Conservation (phyloP, 1,140 invertebrate species). For the Hestina assimilis region DNA sequence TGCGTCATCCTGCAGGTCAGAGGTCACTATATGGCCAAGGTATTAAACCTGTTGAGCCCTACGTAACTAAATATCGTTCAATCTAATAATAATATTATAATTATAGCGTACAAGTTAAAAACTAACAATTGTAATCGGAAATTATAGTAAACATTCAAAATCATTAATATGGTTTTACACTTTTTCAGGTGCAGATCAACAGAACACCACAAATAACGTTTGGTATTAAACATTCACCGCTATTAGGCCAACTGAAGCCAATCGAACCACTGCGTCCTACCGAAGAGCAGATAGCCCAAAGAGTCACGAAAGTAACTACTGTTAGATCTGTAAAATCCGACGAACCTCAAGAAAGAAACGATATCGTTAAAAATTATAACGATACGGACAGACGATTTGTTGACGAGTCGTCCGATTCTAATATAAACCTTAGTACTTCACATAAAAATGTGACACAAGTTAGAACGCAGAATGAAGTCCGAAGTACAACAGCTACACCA, state of each 20-base stretch:
- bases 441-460: constrained; percentile 54
- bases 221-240: constrained; percentile 92
- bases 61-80: too few species aligned
- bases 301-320: constrained; percentile 17
- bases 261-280: constrained; percentile 34
- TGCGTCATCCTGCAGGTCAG: too few species aligned
- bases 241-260: constrained; percentile 81
- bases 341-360: neutral
- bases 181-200: constrained; percentile 57
- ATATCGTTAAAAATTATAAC: neutral
- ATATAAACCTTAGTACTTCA: constrained; percentile 35
- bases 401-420: constrained; percentile 25
- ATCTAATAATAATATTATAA: too few species aligned
- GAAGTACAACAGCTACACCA: constrained; percentile 58
- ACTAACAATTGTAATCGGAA: too few species aligned
- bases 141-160: too few species aligned
- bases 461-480: constrained; percentile 48
- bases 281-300: constrained; percentile 23
- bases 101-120: too few species aligned
- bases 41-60: too few species aligned
- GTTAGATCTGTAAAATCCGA: neutral
- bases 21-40: too few species aligned
- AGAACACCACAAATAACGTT: constrained; percentile 80
- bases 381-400: constrained; percentile 14
- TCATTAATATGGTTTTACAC: too few species aligned